Conservation (phyloP, 2,888 invertebrate species). For the Orthonevra nobilis region DNA sequence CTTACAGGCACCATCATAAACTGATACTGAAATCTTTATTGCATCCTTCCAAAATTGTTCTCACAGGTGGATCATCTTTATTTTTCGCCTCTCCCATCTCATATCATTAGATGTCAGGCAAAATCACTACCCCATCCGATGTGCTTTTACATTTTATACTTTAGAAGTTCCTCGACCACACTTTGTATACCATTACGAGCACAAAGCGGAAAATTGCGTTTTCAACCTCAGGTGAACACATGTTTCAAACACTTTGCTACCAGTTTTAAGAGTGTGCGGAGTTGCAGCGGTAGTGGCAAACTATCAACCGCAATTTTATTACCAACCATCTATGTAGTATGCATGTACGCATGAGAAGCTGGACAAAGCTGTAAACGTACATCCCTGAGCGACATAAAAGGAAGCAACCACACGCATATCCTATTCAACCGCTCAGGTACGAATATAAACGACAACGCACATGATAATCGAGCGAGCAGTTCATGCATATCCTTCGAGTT, state of each 20-base stretch:
- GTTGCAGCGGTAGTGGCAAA: conserved; percentile 12
- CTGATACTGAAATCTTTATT: too few relatives aligned
- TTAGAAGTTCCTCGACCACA: conserved; percentile 35
- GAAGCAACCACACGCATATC: not conserved
- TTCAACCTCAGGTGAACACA: conserved; percentile 61
- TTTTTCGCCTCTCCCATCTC: too few relatives aligned
- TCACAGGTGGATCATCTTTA: too few relatives aligned
- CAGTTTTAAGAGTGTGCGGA: conserved; percentile 4
- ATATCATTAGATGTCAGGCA: too few relatives aligned
- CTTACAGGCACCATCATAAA: too few relatives aligned
- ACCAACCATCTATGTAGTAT: conserved; percentile 10
- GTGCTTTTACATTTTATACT: conserved; percentile 35
- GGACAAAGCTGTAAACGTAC: conserved; percentile 38
- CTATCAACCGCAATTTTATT: conserved; percentile 61
- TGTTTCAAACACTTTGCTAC: conserved; percentile 49
- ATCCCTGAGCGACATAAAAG: conserved; percentile 10
- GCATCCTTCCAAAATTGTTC: too few relatives aligned
- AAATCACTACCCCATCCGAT: too few relatives aligned
- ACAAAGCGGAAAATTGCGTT: conserved; percentile 67
- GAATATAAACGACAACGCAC: conserved; percentile 28
- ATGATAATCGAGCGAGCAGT: conserved; percentile 51
- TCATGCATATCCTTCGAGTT: conserved; percentile 65
- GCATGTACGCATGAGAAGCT: conserved; percentile 1
- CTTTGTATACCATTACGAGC: conserved; percentile 56
- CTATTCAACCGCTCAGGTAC: not conserved